Evolutionary conservation across 1,140 invertebrate genomes (phyloP), one percentile per base, ranked within the genome.

Genomic region (Tetranychus urticae): DNA sequence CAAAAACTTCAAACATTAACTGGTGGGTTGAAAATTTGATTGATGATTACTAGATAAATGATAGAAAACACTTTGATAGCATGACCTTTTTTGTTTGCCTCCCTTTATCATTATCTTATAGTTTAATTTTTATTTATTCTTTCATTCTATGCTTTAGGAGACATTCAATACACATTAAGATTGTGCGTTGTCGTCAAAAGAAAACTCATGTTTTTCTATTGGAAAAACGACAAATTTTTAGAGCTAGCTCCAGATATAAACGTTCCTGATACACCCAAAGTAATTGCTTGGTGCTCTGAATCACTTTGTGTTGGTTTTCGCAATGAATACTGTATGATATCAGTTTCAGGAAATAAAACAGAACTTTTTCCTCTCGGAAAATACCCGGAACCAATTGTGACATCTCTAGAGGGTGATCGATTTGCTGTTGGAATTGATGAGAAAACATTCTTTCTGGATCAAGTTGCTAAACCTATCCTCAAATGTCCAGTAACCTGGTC

Each of bases 171-270:
- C 6, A 78, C 82, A 14, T 81, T 93, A 3, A 76, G 85, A 56
- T 72, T 97, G 56, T 91, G 88, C 71, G 88, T 93, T 31, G 86
- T 81, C 42, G 86, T 92, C 0, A 85, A 85, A 71, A 77, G 85
- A 67, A 86, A 85, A 73, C 72, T 96, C 10, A 84, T 90, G 68
- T 72, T 94, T 4, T 94, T 84, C 72, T 87, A 84, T 71, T 92
- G 86, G 79, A 92, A 91, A 69, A 83, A 85, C 66, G 77, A 82
- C 69, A 77, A 81, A 63, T 90, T 94, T 71, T 76, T 81, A 57
- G 79, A 85, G 57, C 76, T 88, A 55, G 58, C 62, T 46, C 76
- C 81, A 66, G 83, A 85, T 69, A 79, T 94, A 35, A 80, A 78
- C 42, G 74, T 94, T 37, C 79, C 80, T 54, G 90, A 96, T 73